These are phyloP conservation scores for Glandiceps talaboti DNA, from an alignment of 53 echinoderm and acorn worm species.

Conservation along the genomic window DNA sequence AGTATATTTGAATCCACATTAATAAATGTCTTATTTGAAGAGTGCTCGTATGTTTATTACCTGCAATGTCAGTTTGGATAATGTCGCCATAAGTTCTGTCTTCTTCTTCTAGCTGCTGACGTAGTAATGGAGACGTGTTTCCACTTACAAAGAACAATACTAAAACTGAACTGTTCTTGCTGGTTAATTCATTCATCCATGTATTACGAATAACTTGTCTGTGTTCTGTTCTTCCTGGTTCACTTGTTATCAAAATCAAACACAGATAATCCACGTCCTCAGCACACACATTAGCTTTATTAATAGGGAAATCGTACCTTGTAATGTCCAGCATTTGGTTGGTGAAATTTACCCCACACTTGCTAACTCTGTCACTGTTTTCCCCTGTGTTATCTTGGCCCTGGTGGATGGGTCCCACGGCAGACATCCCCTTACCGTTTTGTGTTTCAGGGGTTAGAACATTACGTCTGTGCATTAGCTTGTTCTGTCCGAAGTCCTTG, in stretches of 20 bases:
- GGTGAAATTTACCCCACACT: too few species aligned
- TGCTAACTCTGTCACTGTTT: too few species aligned
- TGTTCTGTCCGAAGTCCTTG: too few species aligned
- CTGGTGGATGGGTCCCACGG: too few species aligned
- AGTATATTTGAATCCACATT: not conserved
- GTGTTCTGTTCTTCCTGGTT: not conserved
- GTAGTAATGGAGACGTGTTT: not conserved
- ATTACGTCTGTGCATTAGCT: too few species aligned
- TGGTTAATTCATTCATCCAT: not conserved
- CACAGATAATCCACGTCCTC: not conserved
- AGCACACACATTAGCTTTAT: not conserved
- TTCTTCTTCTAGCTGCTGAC: not conserved
- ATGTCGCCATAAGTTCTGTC: not conserved
- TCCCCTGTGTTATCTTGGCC: too few species aligned
- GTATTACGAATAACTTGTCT: not conserved
- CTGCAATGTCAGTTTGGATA: not conserved
- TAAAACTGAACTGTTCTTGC: not conserved
- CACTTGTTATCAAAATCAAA: not conserved
- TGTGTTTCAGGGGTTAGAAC: too few species aligned
- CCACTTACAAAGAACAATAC: not conserved
- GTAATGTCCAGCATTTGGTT: too few species aligned
- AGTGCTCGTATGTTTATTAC: not conserved
- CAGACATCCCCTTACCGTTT: too few species aligned
- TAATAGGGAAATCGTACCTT: too few species aligned
- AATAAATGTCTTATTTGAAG: not conserved